Evolutionary conservation across 2,888 invertebrate genomes (phyloP).

Genomic region (Rapana venosa): DNA sequence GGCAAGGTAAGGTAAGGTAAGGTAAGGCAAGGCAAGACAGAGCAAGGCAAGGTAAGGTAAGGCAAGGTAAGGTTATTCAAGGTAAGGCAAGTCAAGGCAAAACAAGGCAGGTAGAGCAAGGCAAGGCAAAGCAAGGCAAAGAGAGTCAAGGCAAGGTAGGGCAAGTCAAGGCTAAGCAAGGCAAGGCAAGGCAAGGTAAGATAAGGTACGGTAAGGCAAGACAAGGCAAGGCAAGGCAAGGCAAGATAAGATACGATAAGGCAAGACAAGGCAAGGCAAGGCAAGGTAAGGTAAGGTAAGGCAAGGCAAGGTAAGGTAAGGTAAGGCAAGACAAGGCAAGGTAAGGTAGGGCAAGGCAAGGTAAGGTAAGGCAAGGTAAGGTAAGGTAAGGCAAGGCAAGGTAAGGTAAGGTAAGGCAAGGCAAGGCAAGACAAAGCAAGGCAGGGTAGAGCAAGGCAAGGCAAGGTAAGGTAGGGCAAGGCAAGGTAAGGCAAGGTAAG

Average conservation of each 20-base stretch:
- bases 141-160: too few relatives aligned
- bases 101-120: too few relatives aligned
- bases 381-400: neutral
- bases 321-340: neutral
- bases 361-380: neutral
- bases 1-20: neutral
- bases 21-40: neutral
- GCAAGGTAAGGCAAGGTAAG: neutral
- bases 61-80: conserved; percentile 14
- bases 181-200: neutral
- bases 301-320: neutral
- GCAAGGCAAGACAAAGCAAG: neutral
- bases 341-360: neutral
- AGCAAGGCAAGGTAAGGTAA: neutral
- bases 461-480: neutral
- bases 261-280: neutral
- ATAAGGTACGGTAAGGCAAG: neutral
- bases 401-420: neutral
- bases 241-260: neutral
- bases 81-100: conserved; percentile 2
- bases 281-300: neutral
- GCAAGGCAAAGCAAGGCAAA: too few relatives aligned
- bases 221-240: neutral
- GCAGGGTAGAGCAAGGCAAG: neutral
- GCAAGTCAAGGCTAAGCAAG: neutral